Percentiles rank a stretch among this genome's conserved stretches.
phyloP scores from a whole-genome alignment of 2,888 invertebrate species.

The Coelopa pilipes region DNA sequence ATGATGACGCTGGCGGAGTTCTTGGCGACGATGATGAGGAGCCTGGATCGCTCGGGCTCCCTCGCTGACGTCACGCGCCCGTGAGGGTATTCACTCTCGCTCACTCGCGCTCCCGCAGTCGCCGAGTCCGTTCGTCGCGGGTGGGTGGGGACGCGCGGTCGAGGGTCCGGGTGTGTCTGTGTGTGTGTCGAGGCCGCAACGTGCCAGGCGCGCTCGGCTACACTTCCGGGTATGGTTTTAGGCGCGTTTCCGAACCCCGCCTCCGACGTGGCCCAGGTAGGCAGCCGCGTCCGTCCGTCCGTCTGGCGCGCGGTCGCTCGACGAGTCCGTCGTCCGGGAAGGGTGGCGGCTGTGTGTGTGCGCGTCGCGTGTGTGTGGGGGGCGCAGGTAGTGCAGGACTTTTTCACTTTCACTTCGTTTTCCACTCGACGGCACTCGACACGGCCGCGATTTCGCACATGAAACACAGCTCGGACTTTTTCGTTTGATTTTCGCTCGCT shows the following conservation, averaged over 20 bases:
- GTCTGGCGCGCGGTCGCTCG: not conserved
- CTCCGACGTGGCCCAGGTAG: too few species aligned
- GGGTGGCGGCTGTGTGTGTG: not conserved
- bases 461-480: not conserved
- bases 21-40: constrained; percentile 1
- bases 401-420: constrained; percentile 33
- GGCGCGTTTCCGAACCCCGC: constrained; percentile 21
- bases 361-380: not conserved
- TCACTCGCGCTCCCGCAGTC: too few species aligned
- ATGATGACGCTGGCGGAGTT: not conserved
- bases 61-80: constrained; percentile 28
- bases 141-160: not conserved
- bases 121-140: constrained; percentile 28
- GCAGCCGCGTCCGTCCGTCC: not conserved
- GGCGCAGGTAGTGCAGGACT: not conserved
- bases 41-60: not conserved
- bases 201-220: constrained; percentile 13
- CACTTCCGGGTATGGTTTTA: constrained; percentile 28
- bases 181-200: constrained; percentile 25
- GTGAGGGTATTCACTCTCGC: not conserved
- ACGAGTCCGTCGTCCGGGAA: not conserved
- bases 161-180: constrained; percentile 22
- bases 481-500: too few species aligned
- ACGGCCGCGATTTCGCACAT: too few species aligned
- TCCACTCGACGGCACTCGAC: not conserved